phyloP scores from a whole-genome alignment of 2,113 vertebrate species.

The Cavia aperea region DNA sequence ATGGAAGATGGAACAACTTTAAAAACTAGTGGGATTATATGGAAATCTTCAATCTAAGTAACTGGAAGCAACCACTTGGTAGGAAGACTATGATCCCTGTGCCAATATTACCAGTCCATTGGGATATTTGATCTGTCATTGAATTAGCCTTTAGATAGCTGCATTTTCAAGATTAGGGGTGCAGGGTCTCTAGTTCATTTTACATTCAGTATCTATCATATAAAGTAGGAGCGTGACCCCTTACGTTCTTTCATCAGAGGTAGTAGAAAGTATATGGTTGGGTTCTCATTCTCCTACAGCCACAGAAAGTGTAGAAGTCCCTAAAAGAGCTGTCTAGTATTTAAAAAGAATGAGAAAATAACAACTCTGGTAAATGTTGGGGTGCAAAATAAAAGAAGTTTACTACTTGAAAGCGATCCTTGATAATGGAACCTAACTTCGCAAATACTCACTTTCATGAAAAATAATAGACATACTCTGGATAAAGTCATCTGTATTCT shows the following conservation, averaged over 20 bases:
- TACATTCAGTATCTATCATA: background rate
- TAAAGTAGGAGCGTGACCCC: background rate
- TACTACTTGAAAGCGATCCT: background rate
- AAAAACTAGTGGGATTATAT: background rate
- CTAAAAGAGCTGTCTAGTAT: background rate
- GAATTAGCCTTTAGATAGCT: background rate
- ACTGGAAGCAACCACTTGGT: background rate
- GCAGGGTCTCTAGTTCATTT: no score
- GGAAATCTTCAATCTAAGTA: background rate
- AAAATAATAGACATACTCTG: background rate
- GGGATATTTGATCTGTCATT: background rate
- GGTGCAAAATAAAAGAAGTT: background rate
- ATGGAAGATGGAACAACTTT: background rate
- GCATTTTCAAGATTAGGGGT: background rate
- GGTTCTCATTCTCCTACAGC: background rate
- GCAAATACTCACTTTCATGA: background rate
- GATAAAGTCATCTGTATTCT: background rate
- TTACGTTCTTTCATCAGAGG: background rate
- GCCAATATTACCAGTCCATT: accelerated
- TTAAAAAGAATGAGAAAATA: background rate
- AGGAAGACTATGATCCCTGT: background rate
- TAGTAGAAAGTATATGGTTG: background rate
- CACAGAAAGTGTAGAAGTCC: background rate
- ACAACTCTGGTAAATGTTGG: background rate
- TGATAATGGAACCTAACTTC: background rate